phyloP scores from a whole-genome alignment of 2,888 invertebrate genomes.

The Tolmerus cingulatus region DNA sequence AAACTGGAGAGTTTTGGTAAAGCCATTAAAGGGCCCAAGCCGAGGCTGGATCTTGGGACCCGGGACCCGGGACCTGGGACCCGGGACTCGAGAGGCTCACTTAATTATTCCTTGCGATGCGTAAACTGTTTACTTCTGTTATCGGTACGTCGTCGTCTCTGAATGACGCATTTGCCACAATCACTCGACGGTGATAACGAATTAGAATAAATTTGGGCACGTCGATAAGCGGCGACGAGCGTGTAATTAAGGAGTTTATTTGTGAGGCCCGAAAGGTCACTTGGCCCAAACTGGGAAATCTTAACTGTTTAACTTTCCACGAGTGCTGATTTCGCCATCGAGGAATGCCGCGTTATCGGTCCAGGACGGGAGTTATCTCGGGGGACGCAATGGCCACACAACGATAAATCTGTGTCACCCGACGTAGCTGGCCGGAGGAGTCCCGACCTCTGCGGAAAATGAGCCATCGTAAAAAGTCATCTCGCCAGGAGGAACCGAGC shows the following conservation, averaged over 20 bases:
- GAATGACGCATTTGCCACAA: constrained; percentile 19
- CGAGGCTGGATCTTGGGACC: neutral
- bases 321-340: neutral
- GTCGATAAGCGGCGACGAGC: constrained; percentile 1
- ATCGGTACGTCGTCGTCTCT: neutral
- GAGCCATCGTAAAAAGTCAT: constrained; percentile 36
- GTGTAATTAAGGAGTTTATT: constrained; percentile 38
- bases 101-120: constrained; percentile 21
- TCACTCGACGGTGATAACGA: neutral
- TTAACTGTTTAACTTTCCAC: constrained; percentile 17
- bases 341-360: neutral
- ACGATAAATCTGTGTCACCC: neutral
- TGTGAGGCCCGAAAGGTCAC: neutral
- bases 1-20: constrained; percentile 14
- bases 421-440: neutral
- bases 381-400: neutral
- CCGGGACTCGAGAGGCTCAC: neutral
- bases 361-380: neutral
- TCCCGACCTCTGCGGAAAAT: constrained; percentile 7
- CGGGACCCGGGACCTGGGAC: neutral
- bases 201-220: constrained; percentile 25
- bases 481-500: neutral
- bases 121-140: constrained; percentile 11
- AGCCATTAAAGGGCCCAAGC: neutral
- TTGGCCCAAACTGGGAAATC: constrained; percentile 1